Conservation (phyloP, 2,888 invertebrate species). For the Andricus curvator region DNA sequence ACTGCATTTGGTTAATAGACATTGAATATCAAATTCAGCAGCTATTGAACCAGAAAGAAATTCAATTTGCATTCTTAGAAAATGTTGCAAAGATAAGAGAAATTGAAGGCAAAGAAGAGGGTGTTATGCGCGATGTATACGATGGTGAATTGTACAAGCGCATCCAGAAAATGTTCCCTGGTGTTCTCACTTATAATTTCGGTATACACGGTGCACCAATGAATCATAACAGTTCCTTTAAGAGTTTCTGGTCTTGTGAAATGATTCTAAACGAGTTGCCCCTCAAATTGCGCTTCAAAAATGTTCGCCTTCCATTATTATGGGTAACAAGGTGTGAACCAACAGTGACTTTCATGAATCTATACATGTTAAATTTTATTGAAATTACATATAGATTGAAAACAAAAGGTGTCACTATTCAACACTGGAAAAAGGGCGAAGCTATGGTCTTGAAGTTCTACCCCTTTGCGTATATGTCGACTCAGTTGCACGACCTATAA, state of each 20-base stretch:
- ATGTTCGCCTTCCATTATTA: conserved; percentile 6
- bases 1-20: conserved; percentile 23
- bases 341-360: conserved; percentile 17
- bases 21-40: conserved; percentile 28
- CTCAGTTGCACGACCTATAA: conserved; percentile 17
- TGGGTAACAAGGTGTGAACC: conserved; percentile 22
- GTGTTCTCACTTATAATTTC: background rate
- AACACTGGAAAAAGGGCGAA: conserved; percentile 21
- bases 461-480: conserved; percentile 7
- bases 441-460: conserved; percentile 11
- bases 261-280: conserved; percentile 24
- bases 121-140: conserved; percentile 9
- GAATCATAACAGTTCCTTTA: conserved; percentile 17
- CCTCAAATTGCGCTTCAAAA: background rate
- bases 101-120: background rate
- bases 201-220: conserved; percentile 10
- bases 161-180: background rate
- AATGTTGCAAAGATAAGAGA: conserved; percentile 14
- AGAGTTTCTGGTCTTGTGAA: conserved; percentile 28
- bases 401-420: conserved; percentile 13
- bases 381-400: background rate
- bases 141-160: conserved; percentile 20
- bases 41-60: conserved; percentile 9
- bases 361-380: conserved; percentile 13
- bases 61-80: conserved; percentile 21